Base-by-base conservation (phyloP, 2,113 vertebrate species). In the Protomyctophum bolini region DNA sequence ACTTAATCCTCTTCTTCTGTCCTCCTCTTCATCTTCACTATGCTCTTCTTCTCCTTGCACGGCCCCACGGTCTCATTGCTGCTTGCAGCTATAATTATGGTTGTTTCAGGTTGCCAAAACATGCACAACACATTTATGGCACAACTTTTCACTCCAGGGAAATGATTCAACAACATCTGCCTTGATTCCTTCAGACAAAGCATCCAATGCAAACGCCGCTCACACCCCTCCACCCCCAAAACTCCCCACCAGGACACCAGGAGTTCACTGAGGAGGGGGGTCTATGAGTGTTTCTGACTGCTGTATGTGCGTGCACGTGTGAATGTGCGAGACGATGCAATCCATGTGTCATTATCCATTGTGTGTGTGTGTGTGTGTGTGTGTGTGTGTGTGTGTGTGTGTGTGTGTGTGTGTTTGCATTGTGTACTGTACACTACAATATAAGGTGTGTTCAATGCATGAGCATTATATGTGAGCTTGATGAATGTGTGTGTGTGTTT, bases 91-190 rank as follows among this genome's bases (percentile, higher is more conserved):
- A 41, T 56, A 50, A 57, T 51, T 59, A 33, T 6, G 65, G 48
- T 51, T 59, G n/a, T 41, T 58, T 6, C 11, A 15, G 7, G 12
- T 48, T 57, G 56, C 48, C 51, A 61, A 73, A 77, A 59, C 58
- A 70, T 68, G 71, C 21, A 64, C 58, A 75, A 54, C 72, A 69
- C 68, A 68, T 57, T 70, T 41, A 72, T 62, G 49, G 68, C 58
- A 64, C 79, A 70, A 57, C 9, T 41, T 57, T 58, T 75, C 50
- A 72, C 72, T 68, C 49, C 63, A 41, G 54, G 50, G 58, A 62
- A 80, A 72, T 50, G 59, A 33, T 73, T 80, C 60, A 76, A 73
- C 59, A 63, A 55, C 83, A 84, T 81, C 72, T 78, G 78, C 60
- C 64, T 66, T 58, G 21, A 73, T 78, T 73, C 50, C 68, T 29